Conservation (phyloP, 2,888 invertebrate genomes). For the Drosophila subsilvestris region DNA sequence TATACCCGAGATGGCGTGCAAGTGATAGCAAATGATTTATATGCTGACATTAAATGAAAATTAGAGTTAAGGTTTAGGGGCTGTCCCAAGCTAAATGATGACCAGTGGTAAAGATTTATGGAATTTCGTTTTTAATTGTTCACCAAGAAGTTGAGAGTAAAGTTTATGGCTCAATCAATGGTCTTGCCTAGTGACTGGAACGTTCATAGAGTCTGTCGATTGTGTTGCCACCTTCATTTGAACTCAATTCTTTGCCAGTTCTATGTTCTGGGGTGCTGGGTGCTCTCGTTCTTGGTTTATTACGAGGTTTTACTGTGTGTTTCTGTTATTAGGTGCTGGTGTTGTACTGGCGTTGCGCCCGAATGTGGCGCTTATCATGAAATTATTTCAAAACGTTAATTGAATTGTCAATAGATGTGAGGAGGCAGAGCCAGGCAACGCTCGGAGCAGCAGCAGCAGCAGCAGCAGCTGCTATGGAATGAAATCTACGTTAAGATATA, state of each 20-base stretch:
- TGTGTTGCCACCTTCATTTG: background rate
- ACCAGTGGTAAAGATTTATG: background rate
- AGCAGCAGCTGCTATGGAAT: conserved; percentile 62
- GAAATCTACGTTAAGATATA: conserved; percentile 28
- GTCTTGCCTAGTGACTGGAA: background rate
- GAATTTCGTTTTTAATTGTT: too few relatives aligned
- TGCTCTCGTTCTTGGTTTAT: conserved; percentile 1
- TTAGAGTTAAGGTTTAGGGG: background rate
- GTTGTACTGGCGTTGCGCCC: conserved; percentile 51
- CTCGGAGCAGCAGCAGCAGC: conserved; percentile 36
- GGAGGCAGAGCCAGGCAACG: conserved; percentile 33
- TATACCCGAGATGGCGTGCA: background rate
- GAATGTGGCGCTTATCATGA: conserved; percentile 63
- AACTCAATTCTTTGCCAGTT: background rate
- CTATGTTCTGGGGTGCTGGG: background rate
- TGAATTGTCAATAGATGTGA: conserved; percentile 75
- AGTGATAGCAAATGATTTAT: background rate
- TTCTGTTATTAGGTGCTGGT: conserved; percentile 33
- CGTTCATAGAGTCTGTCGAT: background rate
- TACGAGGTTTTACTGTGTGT: conserved; percentile 11
- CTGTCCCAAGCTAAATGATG: background rate
- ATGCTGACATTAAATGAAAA: background rate
- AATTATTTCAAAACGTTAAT: conserved; percentile 77
- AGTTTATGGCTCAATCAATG: conserved; percentile 19
- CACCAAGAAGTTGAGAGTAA: conserved; percentile 1